Percentiles rank a stretch among this genome's conserved stretches.
phyloP scores from a whole-genome alignment of 2,888 invertebrate species.

The Synergus itoensis region DNA sequence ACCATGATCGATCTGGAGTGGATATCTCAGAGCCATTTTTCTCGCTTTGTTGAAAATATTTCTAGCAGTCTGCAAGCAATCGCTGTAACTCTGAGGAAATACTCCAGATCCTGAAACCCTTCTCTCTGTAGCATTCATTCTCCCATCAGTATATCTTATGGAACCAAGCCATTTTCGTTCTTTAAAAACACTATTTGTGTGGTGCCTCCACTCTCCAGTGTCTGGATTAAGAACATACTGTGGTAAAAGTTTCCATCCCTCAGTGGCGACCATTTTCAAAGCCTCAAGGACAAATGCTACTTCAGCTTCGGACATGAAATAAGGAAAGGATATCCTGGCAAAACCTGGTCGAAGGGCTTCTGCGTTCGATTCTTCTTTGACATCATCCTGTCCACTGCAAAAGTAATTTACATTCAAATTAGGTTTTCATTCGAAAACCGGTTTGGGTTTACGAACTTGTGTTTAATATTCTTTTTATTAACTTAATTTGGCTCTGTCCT shows the following conservation, averaged over 20 bases:
- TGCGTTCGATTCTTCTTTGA: constrained; percentile 76
- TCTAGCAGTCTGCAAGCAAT: constrained; percentile 88
- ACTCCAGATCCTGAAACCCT: constrained; percentile 85
- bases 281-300: constrained; percentile 91
- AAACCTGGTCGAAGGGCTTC: constrained; percentile 93
- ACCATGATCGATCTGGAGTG: constrained; percentile 85
- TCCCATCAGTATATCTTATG: constrained; percentile 87
- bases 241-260: constrained; percentile 93
- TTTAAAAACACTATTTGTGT: constrained; percentile 87
- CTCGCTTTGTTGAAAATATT: constrained; percentile 88
- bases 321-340: constrained; percentile 90
- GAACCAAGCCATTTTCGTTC: constrained; percentile 91
- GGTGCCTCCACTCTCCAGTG: constrained; percentile 94
- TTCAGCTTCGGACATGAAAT: constrained; percentile 89
- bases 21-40: constrained; percentile 87
- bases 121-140: constrained; percentile 86
- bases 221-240: constrained; percentile 92
- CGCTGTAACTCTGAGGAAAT: constrained; percentile 87
- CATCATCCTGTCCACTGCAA: constrained; percentile 62
- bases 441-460: constrained; percentile 30
- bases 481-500: background rate
- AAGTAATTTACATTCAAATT: constrained; percentile 32
- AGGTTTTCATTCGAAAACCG: constrained; percentile 20
- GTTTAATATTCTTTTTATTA: constrained; percentile 1
- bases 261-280: constrained; percentile 91